Percentiles rank a stretch among this genome's conserved stretches.
phyloP scores from a whole-genome alignment of 2,113 vertebrate genomes.

The Prinia subflava region DNA sequence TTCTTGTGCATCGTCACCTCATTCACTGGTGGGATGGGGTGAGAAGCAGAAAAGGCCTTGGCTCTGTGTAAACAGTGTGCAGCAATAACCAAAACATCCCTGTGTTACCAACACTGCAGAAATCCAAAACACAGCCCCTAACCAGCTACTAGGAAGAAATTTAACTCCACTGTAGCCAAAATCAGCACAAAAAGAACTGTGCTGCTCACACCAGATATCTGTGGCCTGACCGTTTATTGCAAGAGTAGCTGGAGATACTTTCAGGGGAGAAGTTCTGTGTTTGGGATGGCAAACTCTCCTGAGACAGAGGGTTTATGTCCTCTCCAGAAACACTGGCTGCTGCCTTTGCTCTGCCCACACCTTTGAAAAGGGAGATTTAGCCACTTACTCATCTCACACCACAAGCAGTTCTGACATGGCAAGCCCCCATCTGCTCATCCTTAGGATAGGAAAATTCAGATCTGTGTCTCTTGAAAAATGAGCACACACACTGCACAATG shows the following conservation, averaged over 20 bases:
- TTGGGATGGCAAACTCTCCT: neutral
- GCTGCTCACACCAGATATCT: neutral
- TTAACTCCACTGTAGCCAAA: neutral
- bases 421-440: neutral
- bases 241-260: neutral
- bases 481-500: accelerated
- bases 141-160: neutral
- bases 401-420: neutral
- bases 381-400: neutral
- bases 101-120: neutral
- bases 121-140: neutral
- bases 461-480: neutral
- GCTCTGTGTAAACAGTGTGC: neutral
- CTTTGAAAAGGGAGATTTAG: neutral
- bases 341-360: accelerated
- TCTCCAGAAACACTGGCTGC: neutral
- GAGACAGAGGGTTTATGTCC: accelerated
- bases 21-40: neutral
- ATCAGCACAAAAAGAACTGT: neutral
- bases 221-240: neutral
- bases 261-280: neutral
- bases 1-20: neutral
- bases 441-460: neutral
- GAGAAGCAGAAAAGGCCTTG: neutral
- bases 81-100: neutral